Evolutionary conservation across 2,888 invertebrate genomes (phyloP), one percentile per base, ranked within the genome.

Genomic region (Amphipyra berbera): DNA sequence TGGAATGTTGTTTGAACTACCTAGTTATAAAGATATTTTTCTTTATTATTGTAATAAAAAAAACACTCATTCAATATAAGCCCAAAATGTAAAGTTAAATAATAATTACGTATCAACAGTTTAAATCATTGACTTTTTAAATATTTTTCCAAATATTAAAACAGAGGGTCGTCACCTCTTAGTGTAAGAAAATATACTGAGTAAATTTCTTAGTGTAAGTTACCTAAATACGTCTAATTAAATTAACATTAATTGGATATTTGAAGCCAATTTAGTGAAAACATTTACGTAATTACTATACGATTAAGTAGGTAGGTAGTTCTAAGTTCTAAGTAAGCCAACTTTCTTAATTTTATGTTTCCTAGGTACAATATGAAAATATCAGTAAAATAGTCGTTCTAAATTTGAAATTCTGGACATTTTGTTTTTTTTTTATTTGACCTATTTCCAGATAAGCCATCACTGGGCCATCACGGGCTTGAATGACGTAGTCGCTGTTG

Each of bases 401-500:
- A 21, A 21, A 21, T 2, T 21, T 3, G 21, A 3, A 21, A 21
- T 21, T 21, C 21, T 1, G 3, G 21, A n/a, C n/a, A 13, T 33
- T 1, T 33, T 33, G 6, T 38, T 41, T 73, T 58, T 59, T 67
- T 66, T 72, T 49, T 5, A 50, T 6, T 41, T 69, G 68, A 69
- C 68, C 68, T 69, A 73, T 7, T 44, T 69, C 13, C 53, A 46
- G 49, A 46, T 58, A 54, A 40, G 37, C 67, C 53, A 45, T 38
- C 42, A 73, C 53, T 69, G 67, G 68, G 58, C 45, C 63, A 48
- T 7, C 37, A n/a, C 13, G 42, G 21, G 55, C 59, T 59, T 75
- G 60, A 64, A 70, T 70, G 60, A 54, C 68, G 69, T 66, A 71
- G 5, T 59, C 44, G 50, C 38, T 52, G 67, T 45, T 73, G 33